Evolutionary conservation across 2,113 vertebrate species (phyloP).

Genomic region (Rhinolophus ferrumequinum): DNA sequence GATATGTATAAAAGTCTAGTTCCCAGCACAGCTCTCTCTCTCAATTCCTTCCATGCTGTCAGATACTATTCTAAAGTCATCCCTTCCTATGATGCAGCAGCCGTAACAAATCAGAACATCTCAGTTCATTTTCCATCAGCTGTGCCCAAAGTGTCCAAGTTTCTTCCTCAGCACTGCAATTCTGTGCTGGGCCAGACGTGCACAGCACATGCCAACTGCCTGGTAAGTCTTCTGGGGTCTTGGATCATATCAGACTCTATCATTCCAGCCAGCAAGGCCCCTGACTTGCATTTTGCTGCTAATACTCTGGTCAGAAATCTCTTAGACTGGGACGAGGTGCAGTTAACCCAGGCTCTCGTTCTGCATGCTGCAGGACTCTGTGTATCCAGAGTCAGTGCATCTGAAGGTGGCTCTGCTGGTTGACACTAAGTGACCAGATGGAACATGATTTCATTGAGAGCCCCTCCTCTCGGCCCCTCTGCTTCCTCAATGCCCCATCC

Average conservation of each 20-base stretch:
- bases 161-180: slow-evolving; percentile 46
- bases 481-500: not conserved
- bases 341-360: not conserved
- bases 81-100: slow-evolving; percentile 40
- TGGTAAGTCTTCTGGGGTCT: slow-evolving; percentile 59
- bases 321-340: not conserved
- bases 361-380: not conserved
- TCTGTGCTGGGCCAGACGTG: not conserved
- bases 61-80: slow-evolving; percentile 29
- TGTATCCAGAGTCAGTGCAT: not conserved
- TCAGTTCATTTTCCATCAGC: slow-evolving; percentile 30
- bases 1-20: not conserved
- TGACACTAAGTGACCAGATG: not conserved
- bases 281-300: not conserved
- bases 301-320: not conserved
- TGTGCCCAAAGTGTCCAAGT: not conserved
- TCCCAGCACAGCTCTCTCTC: not conserved
- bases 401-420: not conserved
- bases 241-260: not conserved
- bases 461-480: rapidly evolving
- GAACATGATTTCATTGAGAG: not conserved
- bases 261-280: not conserved
- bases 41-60: slow-evolving; percentile 43
- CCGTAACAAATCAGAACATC: not conserved
- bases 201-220: not conserved